phyloP scores from a whole-genome alignment of 2,797 vertebrate genomes.

The Chaunax sp. region DNA sequence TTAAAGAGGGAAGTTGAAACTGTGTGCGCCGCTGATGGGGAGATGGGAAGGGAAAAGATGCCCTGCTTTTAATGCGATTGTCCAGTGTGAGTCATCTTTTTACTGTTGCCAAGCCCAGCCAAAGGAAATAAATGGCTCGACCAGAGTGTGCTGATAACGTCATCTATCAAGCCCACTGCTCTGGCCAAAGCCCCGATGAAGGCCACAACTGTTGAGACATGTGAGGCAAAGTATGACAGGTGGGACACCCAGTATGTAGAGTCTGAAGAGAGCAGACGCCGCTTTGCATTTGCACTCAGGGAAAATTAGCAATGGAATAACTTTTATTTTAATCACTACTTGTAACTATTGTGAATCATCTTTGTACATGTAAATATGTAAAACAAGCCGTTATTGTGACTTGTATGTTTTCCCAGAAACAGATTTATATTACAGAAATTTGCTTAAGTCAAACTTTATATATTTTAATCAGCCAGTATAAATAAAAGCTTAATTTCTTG shows the following conservation, averaged over 20 bases:
- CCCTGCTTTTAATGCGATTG: conserved; percentile 63
- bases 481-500: conserved; percentile 60
- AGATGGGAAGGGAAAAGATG: conserved; percentile 22
- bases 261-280: conserved; percentile 9
- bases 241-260: conserved; percentile 1
- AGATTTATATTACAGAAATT: conserved; percentile 66
- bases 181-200: conserved; percentile 26
- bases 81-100: conserved; percentile 66
- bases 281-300: conserved; percentile 76
- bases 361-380: conserved; percentile 77
- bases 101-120: conserved; percentile 35
- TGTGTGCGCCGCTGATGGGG: conserved; percentile 36
- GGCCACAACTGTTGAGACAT: conserved; percentile 13
- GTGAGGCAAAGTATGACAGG: conserved; percentile 10
- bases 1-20: conserved; percentile 36
- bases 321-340: conserved; percentile 29
- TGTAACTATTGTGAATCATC: conserved; percentile 68
- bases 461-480: conserved; percentile 44
- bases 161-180: conserved; percentile 49
- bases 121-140: conserved; percentile 56
- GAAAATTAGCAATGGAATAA: conserved; percentile 55
- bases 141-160: conserved; percentile 33
- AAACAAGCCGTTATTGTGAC: conserved; percentile 40
- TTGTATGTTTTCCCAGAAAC: conserved; percentile 56
- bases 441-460: conserved; percentile 24